phyloP scores from a whole-genome alignment of 2,888 invertebrate species.

The Ceramica pisi region DNA sequence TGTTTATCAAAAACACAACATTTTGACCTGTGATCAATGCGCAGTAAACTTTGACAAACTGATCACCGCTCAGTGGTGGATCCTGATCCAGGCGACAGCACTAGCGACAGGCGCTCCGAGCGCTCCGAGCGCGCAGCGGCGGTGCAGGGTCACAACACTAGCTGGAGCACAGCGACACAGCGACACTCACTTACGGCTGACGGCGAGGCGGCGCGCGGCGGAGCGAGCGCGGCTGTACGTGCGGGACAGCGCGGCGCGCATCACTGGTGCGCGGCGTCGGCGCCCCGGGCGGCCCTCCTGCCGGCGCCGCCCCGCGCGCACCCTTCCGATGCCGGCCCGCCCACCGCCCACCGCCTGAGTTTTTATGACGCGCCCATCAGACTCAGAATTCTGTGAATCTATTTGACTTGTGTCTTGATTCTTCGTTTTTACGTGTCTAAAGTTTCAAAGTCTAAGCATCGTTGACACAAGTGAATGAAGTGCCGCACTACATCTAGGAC shows the following conservation, averaged over 20 bases:
- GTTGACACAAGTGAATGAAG: no score
- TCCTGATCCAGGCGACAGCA: conserved; percentile 28
- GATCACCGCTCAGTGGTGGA: conserved; percentile 13
- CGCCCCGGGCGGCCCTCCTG: conserved; percentile 31
- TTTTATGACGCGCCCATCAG: conserved; percentile 38
- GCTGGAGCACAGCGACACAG: conserved; percentile 46
- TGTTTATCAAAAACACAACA: conserved; percentile 46
- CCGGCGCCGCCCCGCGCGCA: conserved; percentile 26
- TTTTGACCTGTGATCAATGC: conserved; percentile 14
- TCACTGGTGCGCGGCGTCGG: conserved; percentile 67
- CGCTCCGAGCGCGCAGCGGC: conserved; percentile 16
- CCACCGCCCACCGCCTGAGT: conserved; percentile 30
- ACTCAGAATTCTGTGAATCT: conserved; percentile 43
- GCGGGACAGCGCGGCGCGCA: conserved; percentile 76
- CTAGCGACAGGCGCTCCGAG: conserved; percentile 3
- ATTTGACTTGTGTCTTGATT: conserved; percentile 49
- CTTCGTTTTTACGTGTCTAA: conserved; percentile 8
- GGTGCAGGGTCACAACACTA: conserved; percentile 37
- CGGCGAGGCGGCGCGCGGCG: conserved; percentile 49
- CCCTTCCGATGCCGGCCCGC: neutral
- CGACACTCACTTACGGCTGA: conserved; percentile 66
- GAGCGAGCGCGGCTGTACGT: conserved; percentile 48
- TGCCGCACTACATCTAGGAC: no score
- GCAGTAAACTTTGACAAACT: conserved; percentile 19
- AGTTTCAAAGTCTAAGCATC: neutral